A percentile compares a stretch with the other conserved stretches of the same genome.
Conservation (phyloP, 1,140 invertebrate species). For the Sminthurides bifidus region DNA sequence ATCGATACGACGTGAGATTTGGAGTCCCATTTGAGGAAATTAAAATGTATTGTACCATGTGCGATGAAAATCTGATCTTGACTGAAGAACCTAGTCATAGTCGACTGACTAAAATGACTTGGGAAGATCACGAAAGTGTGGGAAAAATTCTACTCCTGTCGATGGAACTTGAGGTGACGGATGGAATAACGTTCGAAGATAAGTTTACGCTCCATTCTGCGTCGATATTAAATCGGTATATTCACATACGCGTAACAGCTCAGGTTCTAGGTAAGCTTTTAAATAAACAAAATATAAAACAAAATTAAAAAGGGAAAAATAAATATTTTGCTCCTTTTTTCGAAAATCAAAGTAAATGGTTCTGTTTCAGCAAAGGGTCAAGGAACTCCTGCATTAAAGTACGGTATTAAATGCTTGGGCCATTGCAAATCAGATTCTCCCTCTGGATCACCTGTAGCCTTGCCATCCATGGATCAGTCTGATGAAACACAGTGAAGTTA, state of each 20-base stretch:
- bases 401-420: constrained; percentile 8
- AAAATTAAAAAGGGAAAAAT: no score
- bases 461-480: not conserved
- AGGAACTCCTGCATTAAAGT: constrained; percentile 12
- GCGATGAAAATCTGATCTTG: not conserved
- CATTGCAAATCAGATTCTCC: not conserved
- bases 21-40: constrained; percentile 10
- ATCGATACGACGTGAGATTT: constrained; percentile 17
- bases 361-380: constrained; percentile 11
- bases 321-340: not conserved
- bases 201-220: constrained; percentile 1
- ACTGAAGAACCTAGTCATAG: not conserved
- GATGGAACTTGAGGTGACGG: constrained; percentile 5
- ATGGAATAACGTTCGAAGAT: constrained; percentile 8
- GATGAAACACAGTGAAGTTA: constrained; percentile 1
- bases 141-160: not conserved
- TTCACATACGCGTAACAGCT: constrained; percentile 6
- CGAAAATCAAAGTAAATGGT: not conserved
- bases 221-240: not conserved
- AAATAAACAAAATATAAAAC: no score
- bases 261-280: constrained; percentile 12
- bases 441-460: not conserved
- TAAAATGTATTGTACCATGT: not conserved
- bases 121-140: not conserved
- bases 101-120: constrained; percentile 3